Percentiles rank a stretch among this genome's conserved stretches.
phyloP scores from a whole-genome alignment of 1,140 invertebrate genomes.

The Drosophila prosaltans region DNA sequence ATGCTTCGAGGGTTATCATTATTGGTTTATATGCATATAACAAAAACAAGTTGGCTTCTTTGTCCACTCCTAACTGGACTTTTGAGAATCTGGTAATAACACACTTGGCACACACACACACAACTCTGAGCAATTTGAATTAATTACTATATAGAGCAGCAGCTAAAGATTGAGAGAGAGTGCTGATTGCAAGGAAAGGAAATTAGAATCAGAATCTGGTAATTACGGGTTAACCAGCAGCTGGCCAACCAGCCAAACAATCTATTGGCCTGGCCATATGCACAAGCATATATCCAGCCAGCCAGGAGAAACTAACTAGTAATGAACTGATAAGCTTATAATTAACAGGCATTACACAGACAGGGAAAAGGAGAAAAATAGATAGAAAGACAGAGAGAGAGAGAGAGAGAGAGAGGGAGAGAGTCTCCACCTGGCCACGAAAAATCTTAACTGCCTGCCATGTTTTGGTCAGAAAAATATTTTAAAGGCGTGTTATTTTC shows the following conservation, averaged over 20 bases:
- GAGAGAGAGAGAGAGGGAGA: background rate
- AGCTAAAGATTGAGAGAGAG: background rate
- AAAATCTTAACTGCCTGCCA: constrained; percentile 22
- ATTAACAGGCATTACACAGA: constrained; percentile 49
- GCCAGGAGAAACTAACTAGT: constrained; percentile 36
- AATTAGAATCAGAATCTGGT: constrained; percentile 17
- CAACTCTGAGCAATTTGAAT: constrained; percentile 6
- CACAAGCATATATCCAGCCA: background rate
- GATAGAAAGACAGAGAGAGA: background rate
- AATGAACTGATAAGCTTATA: constrained; percentile 79
- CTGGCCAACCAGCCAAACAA: background rate
- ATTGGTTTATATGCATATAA: constrained; percentile 14
- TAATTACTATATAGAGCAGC: constrained; percentile 15
- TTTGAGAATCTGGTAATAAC: constrained; percentile 29
- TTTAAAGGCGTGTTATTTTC: constrained; percentile 75
- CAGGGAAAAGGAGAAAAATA: background rate
- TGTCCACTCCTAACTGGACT: constrained; percentile 1
- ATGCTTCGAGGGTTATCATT: constrained; percentile 60
- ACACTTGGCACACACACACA: background rate
- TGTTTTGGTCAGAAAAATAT: constrained; percentile 40
- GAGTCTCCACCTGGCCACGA: constrained; percentile 42
- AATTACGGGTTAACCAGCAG: constrained; percentile 27
- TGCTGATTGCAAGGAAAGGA: constrained; percentile 9
- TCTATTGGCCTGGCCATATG: constrained; percentile 1
- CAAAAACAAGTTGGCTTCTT: background rate